Conservation (phyloP, 2,113 vertebrate species). For the Lethenteron reissneri region DNA sequence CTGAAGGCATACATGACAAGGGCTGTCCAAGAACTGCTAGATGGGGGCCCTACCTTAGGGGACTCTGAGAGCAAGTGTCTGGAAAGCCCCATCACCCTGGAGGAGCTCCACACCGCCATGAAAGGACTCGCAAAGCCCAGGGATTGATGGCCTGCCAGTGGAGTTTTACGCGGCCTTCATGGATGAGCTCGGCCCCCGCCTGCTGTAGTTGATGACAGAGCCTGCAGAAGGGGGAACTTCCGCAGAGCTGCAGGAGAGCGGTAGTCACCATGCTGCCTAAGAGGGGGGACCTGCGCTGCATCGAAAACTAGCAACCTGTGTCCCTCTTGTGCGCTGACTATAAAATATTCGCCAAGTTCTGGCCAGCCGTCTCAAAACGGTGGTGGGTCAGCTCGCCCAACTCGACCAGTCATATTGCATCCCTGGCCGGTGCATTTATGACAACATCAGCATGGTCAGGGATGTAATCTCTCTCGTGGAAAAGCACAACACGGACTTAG, state of each 20-base stretch:
- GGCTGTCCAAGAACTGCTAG: too few species aligned
- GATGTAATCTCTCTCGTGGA: background rate
- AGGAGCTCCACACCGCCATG: background rate
- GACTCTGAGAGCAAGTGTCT: background rate
- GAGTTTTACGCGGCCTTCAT: background rate
- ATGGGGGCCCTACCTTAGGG: too few species aligned
- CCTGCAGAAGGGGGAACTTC: background rate
- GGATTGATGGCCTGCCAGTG: background rate
- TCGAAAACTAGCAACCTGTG: background rate
- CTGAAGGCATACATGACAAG: too few species aligned
- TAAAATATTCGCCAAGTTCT: background rate
- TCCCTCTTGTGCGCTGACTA: conserved; percentile 1
- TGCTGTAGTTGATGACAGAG: background rate
- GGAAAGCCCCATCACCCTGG: background rate
- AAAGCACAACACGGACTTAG: background rate
- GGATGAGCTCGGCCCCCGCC: background rate
- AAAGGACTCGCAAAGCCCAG: background rate
- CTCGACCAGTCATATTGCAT: background rate
- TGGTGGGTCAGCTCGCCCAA: conserved; percentile 1
- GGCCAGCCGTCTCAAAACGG: conserved; percentile 1
- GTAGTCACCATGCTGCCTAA: background rate
- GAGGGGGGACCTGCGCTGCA: background rate
- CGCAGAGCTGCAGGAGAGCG: background rate
- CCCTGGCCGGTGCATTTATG: background rate
- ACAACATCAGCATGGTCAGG: background rate